These are phyloP conservation scores for Hemistola chrysoprasaria DNA, from an alignment of 2,888 invertebrate species.

Conservation along the genomic window DNA sequence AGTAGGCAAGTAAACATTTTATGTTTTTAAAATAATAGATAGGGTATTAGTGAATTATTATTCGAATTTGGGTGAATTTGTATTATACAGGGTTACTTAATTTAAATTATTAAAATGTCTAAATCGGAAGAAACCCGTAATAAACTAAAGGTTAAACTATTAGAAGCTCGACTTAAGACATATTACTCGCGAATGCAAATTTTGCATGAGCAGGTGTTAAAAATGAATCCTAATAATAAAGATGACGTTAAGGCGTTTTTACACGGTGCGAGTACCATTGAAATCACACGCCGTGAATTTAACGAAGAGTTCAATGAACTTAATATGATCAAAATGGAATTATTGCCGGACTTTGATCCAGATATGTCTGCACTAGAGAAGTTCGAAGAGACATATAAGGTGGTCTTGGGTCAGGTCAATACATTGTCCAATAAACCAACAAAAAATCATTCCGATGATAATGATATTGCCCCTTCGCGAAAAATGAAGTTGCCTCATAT, in stretches of 20 bases:
- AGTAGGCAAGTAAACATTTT: too few species aligned
- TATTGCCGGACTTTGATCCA: background rate
- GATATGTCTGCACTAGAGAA: background rate
- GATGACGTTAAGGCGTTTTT: background rate
- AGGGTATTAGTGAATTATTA: too few species aligned
- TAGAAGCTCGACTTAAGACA: background rate
- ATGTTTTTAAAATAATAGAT: too few species aligned
- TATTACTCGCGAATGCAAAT: background rate
- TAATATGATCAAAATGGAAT: background rate
- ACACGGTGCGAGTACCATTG: background rate
- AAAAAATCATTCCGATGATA: too few species aligned
- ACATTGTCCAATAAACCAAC: background rate
- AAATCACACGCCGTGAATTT: background rate
- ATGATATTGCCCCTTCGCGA: too few species aligned
- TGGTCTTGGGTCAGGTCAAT: background rate
- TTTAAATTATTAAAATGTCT: too few species aligned
- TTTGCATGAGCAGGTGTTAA: background rate
- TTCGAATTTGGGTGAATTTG: too few species aligned
- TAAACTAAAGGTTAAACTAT: background rate
- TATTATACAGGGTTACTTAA: too few species aligned
- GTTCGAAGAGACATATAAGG: background rate
- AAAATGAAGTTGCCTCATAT: background rate
- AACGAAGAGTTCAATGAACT: too few species aligned
- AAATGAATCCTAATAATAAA: background rate
- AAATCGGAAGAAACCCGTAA: background rate